Evolutionary conservation across 2,888 invertebrate species (phyloP), one percentile per base, ranked within the genome.

Genomic region (Therioaphis trifolii): DNA sequence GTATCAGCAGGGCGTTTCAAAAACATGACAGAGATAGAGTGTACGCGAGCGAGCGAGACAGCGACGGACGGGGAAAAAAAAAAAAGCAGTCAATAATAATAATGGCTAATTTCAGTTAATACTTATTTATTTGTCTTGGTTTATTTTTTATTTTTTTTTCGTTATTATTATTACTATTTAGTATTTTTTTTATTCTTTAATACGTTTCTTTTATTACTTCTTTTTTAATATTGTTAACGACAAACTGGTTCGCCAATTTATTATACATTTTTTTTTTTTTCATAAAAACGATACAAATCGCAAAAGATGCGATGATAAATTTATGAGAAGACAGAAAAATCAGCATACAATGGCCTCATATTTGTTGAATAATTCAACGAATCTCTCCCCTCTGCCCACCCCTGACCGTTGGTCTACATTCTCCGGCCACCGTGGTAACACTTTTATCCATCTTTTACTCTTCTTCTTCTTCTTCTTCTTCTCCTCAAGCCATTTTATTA

Each of bases 301-400:
- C 72, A 49, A 82, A 74, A 63, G 63, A 82, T 52, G 35, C 35
- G 27, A 63, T 52, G 74, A 74, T 82, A 82, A 82, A 82, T 82
- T 72, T 66, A 82, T 52, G 74, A 82, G 82, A 74, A 74, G 72
- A 63, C 74, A 52, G 63, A 35, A 72, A 72, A 82, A 82, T 82
- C 61, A 82, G 49, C 82, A 82, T 82, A 82, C 82, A 82, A 82
- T 82, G 49, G 82, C 63, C 63, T 82, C 72, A 72, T 82, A 82
- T 82, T 82, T 82, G 52, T 82, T 82, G 82, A 82, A 82, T 82
- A 66, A 82, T 82, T 82, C 82, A 82, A 82, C 71, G 52, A 21
- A 61, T 72, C 46, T 63, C 24, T 21, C 14, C 35, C 52, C 24
- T 35, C 14, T 49, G 66, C 29, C 77, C 49, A 21, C 24, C 29